A percentile compares a stretch with the other conserved stretches of the same genome.
Evolutionary conservation across 2,888 invertebrate species (phyloP).

Genomic region (Drosophila conformis): DNA sequence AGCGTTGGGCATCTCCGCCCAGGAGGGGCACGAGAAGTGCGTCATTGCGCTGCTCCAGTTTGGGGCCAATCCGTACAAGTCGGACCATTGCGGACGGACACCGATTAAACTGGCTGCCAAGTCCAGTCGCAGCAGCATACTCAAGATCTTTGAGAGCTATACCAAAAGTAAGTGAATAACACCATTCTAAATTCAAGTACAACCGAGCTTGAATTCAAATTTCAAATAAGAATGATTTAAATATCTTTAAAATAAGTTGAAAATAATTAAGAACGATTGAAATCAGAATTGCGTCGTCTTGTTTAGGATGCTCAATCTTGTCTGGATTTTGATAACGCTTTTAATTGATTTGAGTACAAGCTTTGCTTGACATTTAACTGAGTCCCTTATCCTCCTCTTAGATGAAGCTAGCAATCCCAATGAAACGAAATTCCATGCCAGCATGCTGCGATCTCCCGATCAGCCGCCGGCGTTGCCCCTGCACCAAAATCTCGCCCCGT

Average conservation of each 20-base stretch:
- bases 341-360: neutral
- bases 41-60: slow-evolving; percentile 93
- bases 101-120: slow-evolving; percentile 95
- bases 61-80: slow-evolving; percentile 94
- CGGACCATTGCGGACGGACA: slow-evolving; percentile 94
- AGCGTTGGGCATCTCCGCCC: slow-evolving; percentile 97
- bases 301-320: neutral
- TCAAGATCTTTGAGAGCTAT: slow-evolving; percentile 91
- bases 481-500: slow-evolving; percentile 77
- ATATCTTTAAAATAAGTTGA: neutral
- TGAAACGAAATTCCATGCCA: slow-evolving; percentile 84
- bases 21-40: slow-evolving; percentile 97
- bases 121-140: slow-evolving; percentile 94
- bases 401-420: slow-evolving; percentile 84
- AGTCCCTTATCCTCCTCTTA: slow-evolving; percentile 44
- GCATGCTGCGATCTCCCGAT: slow-evolving; percentile 84
- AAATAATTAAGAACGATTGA: neutral
- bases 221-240: neutral
- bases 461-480: slow-evolving; percentile 83
- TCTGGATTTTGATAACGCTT: slow-evolving; percentile 1
- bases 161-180: slow-evolving; percentile 83
- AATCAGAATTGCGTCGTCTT: neutral
- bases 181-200: neutral
- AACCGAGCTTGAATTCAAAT: neutral
- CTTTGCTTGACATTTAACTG: neutral